phyloP scores from a whole-genome alignment of 2,113 vertebrate species.

The Corydoras maculifer region DNA sequence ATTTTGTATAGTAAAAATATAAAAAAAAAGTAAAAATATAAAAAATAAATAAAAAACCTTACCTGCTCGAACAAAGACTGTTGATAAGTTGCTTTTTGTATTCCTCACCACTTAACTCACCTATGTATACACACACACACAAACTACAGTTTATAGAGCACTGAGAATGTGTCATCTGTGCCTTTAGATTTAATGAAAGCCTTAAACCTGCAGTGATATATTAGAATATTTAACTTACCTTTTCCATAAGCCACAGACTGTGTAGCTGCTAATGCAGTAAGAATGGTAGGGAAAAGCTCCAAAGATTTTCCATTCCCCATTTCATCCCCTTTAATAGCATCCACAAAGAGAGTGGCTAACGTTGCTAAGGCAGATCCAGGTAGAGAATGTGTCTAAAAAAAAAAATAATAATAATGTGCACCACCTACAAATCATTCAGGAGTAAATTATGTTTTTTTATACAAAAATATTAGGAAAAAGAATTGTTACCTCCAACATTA shows the following conservation, averaged over 20 bases:
- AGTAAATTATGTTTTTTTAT: no score
- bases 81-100: slow-evolving; percentile 92
- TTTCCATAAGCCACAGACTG: slow-evolving; percentile 78
- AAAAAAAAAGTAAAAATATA: no score
- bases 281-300: slow-evolving; percentile 85
- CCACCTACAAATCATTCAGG: no score
- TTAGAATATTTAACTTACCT: slow-evolving; percentile 59
- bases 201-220: no score
- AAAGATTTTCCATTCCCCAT: slow-evolving; percentile 83
- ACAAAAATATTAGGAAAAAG: not conserved
- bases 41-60: not conserved
- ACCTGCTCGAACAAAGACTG: slow-evolving; percentile 89
- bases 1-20: no score
- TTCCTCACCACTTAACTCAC: slow-evolving; percentile 84
- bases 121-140: slow-evolving; percentile 52
- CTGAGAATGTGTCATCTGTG: no score
- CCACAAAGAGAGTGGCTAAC: slow-evolving; percentile 77
- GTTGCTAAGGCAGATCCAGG: slow-evolving; percentile 69
- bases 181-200: no score
- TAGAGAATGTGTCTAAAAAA: slow-evolving; percentile 72
- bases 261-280: slow-evolving; percentile 75
- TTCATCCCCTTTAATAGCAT: slow-evolving; percentile 72
- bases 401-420: not conserved
- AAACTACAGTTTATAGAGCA: not conserved
- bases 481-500: slow-evolving; percentile 87